These are phyloP conservation scores for Bufo gargarizans DNA, from an alignment of 2,113 vertebrate species.

Conservation along the genomic window DNA sequence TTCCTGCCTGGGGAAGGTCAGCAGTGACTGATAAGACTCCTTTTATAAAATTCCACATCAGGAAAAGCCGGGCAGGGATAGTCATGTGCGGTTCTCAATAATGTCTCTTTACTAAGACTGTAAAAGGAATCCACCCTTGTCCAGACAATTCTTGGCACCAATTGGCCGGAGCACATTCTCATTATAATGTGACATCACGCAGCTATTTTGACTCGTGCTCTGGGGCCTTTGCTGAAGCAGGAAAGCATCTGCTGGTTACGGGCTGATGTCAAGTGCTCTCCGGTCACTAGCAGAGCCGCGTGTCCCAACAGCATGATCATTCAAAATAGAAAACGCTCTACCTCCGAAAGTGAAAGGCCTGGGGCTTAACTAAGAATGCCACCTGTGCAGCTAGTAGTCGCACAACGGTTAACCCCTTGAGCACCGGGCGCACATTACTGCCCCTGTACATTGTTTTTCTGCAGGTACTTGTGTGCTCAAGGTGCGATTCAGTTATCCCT, in stretches of 20 bases:
- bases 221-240: conserved; percentile 59
- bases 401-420: background rate
- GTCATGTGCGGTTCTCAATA: conserved; percentile 82
- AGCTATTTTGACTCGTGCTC: conserved; percentile 79
- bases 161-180: conserved; percentile 64
- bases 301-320: conserved; percentile 29
- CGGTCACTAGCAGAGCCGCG: background rate
- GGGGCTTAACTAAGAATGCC: background rate
- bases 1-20: conserved; percentile 65
- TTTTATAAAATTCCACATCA: conserved; percentile 56
- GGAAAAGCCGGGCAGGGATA: conserved; percentile 61
- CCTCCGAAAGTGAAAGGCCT: conserved; percentile 12
- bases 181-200: conserved; percentile 77
- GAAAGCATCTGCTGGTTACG: conserved; percentile 60
- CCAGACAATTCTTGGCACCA: conserved; percentile 75
- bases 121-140: conserved; percentile 85
- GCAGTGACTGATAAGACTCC: conserved; percentile 56
- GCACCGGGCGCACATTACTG: background rate
- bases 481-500: conserved; percentile 10
- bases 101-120: conserved; percentile 88
- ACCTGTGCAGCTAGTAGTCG: background rate
- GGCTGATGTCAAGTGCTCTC: conserved; percentile 27
- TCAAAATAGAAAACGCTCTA: conserved; percentile 29
- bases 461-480: background rate
- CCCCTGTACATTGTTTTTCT: background rate